These are phyloP conservation scores for Anniella stebbinsi DNA, from an alignment of 2,797 vertebrate species.

Conservation along the genomic window DNA sequence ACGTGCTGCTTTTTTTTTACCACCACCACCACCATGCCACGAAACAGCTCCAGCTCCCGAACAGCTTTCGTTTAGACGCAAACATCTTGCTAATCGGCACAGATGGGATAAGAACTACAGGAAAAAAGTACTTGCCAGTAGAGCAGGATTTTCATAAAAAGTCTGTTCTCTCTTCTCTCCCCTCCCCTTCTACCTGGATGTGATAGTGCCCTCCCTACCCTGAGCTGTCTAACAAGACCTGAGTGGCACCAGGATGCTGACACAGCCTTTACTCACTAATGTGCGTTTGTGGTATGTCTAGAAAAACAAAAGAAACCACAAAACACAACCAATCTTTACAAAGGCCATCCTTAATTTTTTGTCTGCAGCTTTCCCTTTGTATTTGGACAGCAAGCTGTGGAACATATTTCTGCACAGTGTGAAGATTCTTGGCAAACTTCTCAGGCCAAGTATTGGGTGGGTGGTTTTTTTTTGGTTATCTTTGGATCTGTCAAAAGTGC, in stretches of 20 bases:
- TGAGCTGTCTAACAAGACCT: conserved; percentile 49
- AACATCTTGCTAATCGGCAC: conserved; percentile 87
- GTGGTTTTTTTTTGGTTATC: conserved; percentile 80
- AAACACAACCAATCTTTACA: conserved; percentile 59
- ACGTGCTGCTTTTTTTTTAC: conserved; percentile 60
- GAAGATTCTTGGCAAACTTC: conserved; percentile 85
- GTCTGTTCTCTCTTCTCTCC: conserved; percentile 69
- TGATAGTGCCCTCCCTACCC: conserved; percentile 55
- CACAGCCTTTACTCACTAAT: conserved; percentile 57
- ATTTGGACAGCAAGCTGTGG: conserved; percentile 85
- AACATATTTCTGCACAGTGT: conserved; percentile 87
- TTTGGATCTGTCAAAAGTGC: conserved; percentile 87
- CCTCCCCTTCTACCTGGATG: conserved; percentile 78
- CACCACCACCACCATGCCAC: conserved; percentile 72
- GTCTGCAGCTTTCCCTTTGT: conserved; percentile 79
- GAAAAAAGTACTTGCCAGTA: conserved; percentile 79
- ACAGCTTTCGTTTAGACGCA: conserved; percentile 87
- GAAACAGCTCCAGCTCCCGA: conserved; percentile 76
- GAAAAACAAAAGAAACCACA: conserved; percentile 22
- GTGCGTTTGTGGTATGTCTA: conserved; percentile 58
- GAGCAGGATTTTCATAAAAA: conserved; percentile 79
- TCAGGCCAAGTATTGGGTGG: conserved; percentile 83
- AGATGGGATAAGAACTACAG: conserved; percentile 85
- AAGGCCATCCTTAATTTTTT: conserved; percentile 76
- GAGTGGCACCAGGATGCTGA: conserved; percentile 43